Percentiles rank a stretch among this genome's conserved stretches.
These are phyloP conservation scores for Columba janthina DNA, from an alignment of 2,113 vertebrate species.

Conservation along the genomic window DNA sequence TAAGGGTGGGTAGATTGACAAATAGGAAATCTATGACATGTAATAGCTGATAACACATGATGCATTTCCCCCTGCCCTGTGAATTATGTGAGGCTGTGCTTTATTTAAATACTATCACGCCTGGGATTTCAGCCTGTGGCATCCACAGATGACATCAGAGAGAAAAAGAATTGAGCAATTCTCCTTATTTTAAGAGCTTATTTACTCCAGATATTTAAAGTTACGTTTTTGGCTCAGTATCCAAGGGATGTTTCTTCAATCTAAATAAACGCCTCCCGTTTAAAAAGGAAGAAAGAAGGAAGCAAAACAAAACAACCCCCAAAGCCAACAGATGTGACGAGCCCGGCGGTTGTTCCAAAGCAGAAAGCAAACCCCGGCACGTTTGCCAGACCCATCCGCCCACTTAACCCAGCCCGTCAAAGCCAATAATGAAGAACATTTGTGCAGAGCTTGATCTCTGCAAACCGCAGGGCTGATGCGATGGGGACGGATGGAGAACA, in stretches of 20 bases:
- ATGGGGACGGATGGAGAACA: accelerated
- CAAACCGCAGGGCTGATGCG: accelerated
- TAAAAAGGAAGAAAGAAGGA: not conserved
- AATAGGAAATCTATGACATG: not conserved
- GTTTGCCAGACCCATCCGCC: not conserved
- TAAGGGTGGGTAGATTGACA: not conserved
- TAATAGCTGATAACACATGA: not conserved
- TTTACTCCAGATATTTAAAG: not conserved
- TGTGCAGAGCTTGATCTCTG: accelerated
- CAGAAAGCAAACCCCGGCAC: not conserved
- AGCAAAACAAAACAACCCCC: not conserved
- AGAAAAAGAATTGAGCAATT: not conserved
- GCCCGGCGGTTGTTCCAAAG: not conserved
- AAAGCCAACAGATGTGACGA: not conserved
- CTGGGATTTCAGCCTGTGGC: not conserved
- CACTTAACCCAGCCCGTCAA: not conserved
- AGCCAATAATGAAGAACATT: not conserved
- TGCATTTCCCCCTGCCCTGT: not conserved
- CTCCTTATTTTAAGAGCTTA: not conserved
- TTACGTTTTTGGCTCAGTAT: not conserved
- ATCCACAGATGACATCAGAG: not conserved
- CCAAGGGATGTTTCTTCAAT: not conserved
- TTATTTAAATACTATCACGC: not conserved
- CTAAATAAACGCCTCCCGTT: not conserved
- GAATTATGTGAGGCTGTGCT: not conserved